These are phyloP conservation scores for Chaetorhynchus papuensis DNA, from an alignment of 2,113 vertebrate species.

Conservation along the genomic window DNA sequence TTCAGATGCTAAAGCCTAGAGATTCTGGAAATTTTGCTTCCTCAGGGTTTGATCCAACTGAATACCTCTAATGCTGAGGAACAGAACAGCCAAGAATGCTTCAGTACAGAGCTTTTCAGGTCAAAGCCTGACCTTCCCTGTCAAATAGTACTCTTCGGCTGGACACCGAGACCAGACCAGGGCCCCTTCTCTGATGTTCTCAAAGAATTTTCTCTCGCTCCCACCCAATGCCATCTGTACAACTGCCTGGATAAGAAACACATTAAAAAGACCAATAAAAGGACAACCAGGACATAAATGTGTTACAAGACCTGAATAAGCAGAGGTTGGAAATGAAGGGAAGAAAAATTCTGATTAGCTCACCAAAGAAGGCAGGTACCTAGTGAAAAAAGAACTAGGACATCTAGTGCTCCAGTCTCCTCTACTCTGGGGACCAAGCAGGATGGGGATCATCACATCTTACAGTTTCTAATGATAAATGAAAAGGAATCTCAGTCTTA, in stretches of 20 bases:
- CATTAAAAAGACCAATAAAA: neutral
- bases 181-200: neutral
- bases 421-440: neutral
- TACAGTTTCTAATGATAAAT: neutral
- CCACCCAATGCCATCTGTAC: neutral
- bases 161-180: neutral
- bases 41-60: neutral
- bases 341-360: neutral
- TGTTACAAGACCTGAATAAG: neutral
- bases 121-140: neutral
- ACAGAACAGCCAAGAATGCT: neutral
- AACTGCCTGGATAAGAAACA: neutral
- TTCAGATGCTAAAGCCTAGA: neutral
- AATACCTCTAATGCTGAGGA: neutral
- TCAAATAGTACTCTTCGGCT: neutral
- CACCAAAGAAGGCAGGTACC: neutral
- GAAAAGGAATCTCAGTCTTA: neutral
- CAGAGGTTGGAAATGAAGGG: neutral
- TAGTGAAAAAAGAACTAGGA: neutral
- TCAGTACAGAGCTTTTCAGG: neutral
- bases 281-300: neutral
- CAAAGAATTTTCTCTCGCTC: neutral
- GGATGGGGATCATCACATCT: neutral
- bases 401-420: neutral
- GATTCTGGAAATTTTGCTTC: neutral